Percentiles rank a stretch among this genome's conserved stretches.
Conservation (phyloP, 2,113 vertebrate genomes). For the Marmota flaviventris region DNA sequence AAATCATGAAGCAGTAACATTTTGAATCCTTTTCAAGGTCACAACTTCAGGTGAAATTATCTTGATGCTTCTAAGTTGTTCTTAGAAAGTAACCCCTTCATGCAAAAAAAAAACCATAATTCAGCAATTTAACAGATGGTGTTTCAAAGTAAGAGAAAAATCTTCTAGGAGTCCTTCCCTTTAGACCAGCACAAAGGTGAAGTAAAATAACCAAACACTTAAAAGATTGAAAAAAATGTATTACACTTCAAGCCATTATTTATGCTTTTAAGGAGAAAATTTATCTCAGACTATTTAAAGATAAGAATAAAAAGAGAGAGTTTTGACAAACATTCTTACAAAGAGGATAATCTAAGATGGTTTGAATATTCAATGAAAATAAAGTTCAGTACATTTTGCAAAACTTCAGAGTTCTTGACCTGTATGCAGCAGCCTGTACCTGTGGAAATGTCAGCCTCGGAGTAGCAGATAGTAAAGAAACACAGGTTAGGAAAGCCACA, state of each 20-base stretch:
- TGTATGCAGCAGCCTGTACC: constrained; percentile 20
- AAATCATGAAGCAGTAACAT: constrained; percentile 65
- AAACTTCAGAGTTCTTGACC: not conserved
- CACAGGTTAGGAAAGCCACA: constrained; percentile 36
- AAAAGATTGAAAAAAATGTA: not conserved
- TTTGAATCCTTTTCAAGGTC: constrained; percentile 77
- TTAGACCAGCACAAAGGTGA: constrained; percentile 36
- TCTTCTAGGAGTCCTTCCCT: not conserved
- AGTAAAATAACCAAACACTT: constrained; percentile 14
- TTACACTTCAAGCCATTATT: not conserved
- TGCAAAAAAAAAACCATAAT: not conserved
- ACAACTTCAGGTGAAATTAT: constrained; percentile 69
- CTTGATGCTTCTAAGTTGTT: constrained; percentile 69
- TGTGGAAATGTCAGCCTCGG: constrained; percentile 33
- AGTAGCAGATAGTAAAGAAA: not conserved
- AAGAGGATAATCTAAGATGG: not conserved
- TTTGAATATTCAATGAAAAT: not conserved
- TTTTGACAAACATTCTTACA: constrained; percentile 8
- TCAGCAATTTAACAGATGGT: constrained; percentile 69
- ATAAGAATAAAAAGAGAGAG: not conserved
- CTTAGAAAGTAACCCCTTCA: constrained; percentile 44
- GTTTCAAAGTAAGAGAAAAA: constrained; percentile 78
- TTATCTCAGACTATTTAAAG: not conserved
- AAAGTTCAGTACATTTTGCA: not conserved
- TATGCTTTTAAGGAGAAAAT: constrained; percentile 27